These are phyloP conservation scores for Drosophila meridiana DNA, from an alignment of 2,888 invertebrate species.

Conservation along the genomic window DNA sequence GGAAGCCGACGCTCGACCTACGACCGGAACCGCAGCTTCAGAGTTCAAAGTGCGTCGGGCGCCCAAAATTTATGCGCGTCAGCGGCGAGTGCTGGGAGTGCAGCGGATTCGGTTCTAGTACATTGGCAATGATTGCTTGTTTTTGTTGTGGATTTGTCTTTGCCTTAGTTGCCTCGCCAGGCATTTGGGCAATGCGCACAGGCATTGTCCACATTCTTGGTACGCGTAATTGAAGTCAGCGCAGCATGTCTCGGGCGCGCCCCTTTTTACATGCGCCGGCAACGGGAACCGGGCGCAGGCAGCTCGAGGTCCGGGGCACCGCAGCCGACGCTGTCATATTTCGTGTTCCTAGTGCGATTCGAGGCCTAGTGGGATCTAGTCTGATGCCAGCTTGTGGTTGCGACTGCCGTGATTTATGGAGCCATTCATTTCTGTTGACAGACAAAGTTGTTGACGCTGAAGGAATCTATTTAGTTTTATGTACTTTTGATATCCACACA, in stretches of 20 bases:
- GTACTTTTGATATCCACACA: constrained; percentile 66
- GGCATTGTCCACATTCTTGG: constrained; percentile 73
- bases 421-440: constrained; percentile 84
- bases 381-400: constrained; percentile 52
- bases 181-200: constrained; percentile 61
- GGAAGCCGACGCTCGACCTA: constrained; percentile 30
- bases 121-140: constrained; percentile 82
- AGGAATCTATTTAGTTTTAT: constrained; percentile 79
- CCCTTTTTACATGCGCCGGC: constrained; percentile 63
- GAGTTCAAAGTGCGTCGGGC: constrained; percentile 38
- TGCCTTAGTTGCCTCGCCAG: constrained; percentile 10
- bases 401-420: constrained; percentile 82
- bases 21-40: constrained; percentile 50
- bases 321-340: constrained; percentile 69
- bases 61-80: constrained; percentile 76
- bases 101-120: constrained; percentile 69
- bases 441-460: constrained; percentile 83
- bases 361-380: constrained; percentile 16
- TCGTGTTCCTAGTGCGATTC: constrained; percentile 33
- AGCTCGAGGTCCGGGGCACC: constrained; percentile 23
- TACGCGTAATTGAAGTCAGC: constrained; percentile 82
- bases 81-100: constrained; percentile 55
- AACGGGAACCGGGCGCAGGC: constrained; percentile 43
- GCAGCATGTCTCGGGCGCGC: constrained; percentile 72
- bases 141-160: constrained; percentile 42